Evolutionary conservation across 1,140 invertebrate species (phyloP).

Genomic region (Conus ventricosus): DNA sequence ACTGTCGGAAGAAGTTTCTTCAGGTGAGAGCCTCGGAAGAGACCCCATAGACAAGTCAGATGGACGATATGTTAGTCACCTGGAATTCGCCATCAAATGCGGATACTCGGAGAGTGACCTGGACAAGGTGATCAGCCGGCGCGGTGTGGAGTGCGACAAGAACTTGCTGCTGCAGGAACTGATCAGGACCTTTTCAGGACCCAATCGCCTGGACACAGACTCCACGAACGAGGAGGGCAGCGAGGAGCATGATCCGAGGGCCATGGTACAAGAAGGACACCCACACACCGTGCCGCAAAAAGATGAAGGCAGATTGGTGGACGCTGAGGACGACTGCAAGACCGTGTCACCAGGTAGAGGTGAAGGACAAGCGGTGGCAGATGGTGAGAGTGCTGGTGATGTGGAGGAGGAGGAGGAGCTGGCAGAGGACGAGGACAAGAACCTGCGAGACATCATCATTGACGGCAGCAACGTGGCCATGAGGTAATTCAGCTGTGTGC

Average conservation of each 20-base stretch:
- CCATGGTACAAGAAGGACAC: too few relatives aligned
- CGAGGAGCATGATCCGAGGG: too few relatives aligned
- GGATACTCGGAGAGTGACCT: constrained; percentile 93
- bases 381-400: too few relatives aligned
- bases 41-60: constrained; percentile 13
- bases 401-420: constrained; percentile 20
- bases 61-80: not conserved
- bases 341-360: too few relatives aligned
- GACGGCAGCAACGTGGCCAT: constrained; percentile 75
- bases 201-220: not conserved
- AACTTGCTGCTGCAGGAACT: constrained; percentile 89
- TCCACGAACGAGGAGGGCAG: too few relatives aligned
- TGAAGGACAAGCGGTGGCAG: too few relatives aligned
- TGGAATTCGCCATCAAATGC: constrained; percentile 83
- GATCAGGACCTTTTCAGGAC: constrained; percentile 66
- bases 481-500: constrained; percentile 58
- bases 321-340: not conserved
- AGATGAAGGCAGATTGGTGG: too few relatives aligned
- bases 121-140: constrained; percentile 86
- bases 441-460: constrained; percentile 70
- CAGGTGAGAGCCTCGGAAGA: not conserved
- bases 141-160: constrained; percentile 82
- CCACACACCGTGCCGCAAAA: too few relatives aligned
- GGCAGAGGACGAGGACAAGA: constrained; percentile 37
- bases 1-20: not conserved